phyloP scores from a whole-genome alignment of 2,797 vertebrate species.

The Ptychobarbus kaznakovi region DNA sequence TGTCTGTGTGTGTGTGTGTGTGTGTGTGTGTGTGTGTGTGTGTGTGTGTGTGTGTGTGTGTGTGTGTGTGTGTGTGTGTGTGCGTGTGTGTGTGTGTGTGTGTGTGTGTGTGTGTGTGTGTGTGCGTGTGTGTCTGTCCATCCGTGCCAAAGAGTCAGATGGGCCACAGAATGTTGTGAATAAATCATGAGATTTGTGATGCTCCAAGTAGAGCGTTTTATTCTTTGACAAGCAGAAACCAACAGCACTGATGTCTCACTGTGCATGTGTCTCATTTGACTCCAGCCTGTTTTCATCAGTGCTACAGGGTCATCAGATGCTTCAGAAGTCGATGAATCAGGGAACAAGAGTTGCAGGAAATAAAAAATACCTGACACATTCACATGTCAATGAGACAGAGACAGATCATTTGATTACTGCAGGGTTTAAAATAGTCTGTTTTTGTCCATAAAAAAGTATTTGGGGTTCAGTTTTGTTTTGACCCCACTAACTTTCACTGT shows the following conservation, averaged over 20 bases:
- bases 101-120: constrained; percentile 17
- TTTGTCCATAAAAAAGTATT: background rate
- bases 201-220: constrained; percentile 65
- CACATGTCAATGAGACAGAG: background rate
- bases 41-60: constrained; percentile 18
- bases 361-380: background rate
- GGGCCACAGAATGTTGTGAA: constrained; percentile 68
- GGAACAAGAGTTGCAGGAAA: background rate
- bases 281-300: constrained; percentile 29
- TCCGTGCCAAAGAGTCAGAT: constrained; percentile 59
- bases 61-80: constrained; percentile 24
- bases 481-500: background rate
- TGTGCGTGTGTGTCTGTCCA: constrained; percentile 36
- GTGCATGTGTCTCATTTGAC: constrained; percentile 17
- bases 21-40: constrained; percentile 19
- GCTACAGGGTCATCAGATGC: constrained; percentile 8
- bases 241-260: constrained; percentile 43
- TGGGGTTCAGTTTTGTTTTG: background rate
- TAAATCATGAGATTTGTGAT: constrained; percentile 69
- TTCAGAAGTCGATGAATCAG: background rate
- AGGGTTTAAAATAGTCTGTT: background rate
- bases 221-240: constrained; percentile 30
- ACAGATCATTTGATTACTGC: background rate
- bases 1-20: constrained; percentile 23
- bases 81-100: constrained; percentile 15